These are phyloP conservation scores for Zootermopsis nevadensis DNA, from an alignment of 2,888 invertebrate genomes.

Conservation along the genomic window DNA sequence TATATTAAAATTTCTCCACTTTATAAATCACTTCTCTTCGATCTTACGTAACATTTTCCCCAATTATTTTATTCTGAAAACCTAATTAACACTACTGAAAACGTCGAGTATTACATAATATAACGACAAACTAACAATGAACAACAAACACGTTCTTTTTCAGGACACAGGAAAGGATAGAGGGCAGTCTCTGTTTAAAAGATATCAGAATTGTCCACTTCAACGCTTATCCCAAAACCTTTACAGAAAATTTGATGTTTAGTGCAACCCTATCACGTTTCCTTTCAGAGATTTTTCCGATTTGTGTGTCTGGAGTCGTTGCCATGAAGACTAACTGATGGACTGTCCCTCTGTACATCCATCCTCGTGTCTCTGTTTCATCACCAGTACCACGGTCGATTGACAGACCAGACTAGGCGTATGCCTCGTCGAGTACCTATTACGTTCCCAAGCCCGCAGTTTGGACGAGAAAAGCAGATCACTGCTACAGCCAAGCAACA, in stretches of 20 bases:
- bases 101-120: too few relatives aligned
- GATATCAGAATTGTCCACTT: too few relatives aligned
- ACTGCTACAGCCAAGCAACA: background rate
- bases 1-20: background rate
- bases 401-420: background rate
- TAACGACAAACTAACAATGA: too few relatives aligned
- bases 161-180: too few relatives aligned
- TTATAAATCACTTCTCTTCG: too few relatives aligned
- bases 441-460: background rate
- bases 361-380: background rate
- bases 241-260: too few relatives aligned
- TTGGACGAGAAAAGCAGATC: background rate
- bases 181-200: background rate
- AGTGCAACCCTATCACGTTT: background rate
- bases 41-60: too few relatives aligned
- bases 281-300: background rate
- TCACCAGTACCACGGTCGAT: constrained; percentile 16
- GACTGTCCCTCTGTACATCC: background rate
- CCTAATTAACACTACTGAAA: too few relatives aligned
- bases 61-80: too few relatives aligned
- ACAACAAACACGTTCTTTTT: too few relatives aligned
- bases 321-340: constrained; percentile 15
- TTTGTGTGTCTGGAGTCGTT: constrained; percentile 8
- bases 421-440: constrained; percentile 4
- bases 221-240: too few relatives aligned